These are phyloP conservation scores for Rhinolophus ferrumequinum DNA, from an alignment of 2,113 vertebrate genomes.

Conservation along the genomic window DNA sequence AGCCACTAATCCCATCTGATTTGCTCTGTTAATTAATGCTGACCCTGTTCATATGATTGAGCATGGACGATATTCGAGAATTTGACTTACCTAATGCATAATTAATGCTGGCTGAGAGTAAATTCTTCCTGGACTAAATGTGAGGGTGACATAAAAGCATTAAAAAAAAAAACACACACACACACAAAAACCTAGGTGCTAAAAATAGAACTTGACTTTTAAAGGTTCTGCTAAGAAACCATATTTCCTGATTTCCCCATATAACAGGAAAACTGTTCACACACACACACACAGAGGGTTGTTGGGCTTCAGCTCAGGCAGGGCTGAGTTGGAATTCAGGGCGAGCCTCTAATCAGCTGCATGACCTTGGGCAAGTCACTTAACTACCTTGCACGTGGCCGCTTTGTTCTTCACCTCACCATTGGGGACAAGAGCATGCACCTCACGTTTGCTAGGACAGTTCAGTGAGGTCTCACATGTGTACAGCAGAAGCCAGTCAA, in stretches of 20 bases:
- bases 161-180: not conserved
- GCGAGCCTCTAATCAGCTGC: not conserved
- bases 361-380: not conserved
- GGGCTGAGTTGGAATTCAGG: not conserved
- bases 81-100: not conserved
- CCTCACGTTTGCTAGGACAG: not conserved
- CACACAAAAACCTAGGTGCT: not conserved
- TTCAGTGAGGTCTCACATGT: not conserved
- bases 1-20: not conserved
- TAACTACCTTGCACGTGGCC: not conserved
- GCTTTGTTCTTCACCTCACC: not conserved
- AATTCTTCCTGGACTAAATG: not conserved
- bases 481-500: not conserved
- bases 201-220: slow-evolving; percentile 13
- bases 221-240: slow-evolving; percentile 4
- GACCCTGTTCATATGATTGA: not conserved
- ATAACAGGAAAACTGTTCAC: not conserved
- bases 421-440: not conserved
- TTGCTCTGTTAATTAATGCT: not conserved
- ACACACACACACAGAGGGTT: not conserved
- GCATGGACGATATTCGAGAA: not conserved
- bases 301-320: not conserved
- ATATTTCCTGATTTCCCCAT: not conserved
- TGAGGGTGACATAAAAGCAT: not conserved
- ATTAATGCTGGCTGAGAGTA: not conserved